phyloP scores from a whole-genome alignment of 2,888 invertebrate species.

The Sturmia bella region DNA sequence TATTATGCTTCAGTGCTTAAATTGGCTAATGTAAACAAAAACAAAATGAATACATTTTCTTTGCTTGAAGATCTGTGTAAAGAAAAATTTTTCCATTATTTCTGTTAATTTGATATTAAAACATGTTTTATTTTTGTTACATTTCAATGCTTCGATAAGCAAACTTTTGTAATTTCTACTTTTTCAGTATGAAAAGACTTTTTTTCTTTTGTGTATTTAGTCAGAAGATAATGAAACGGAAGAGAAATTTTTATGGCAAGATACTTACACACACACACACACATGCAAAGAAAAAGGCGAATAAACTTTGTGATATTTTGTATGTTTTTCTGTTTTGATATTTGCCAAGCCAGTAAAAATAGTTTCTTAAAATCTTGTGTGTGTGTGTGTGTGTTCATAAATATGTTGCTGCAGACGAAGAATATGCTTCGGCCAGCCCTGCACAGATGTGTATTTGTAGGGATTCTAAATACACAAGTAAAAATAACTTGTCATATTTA shows the following conservation, averaged over 20 bases:
- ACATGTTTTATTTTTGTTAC: conserved; percentile 40
- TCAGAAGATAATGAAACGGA: conserved; percentile 54
- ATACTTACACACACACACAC: too few species aligned
- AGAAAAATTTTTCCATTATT: conserved; percentile 8
- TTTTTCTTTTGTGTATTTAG: neutral
- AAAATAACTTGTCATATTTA: conserved; percentile 67
- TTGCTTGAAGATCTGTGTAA: conserved; percentile 26
- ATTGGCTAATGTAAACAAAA: conserved; percentile 45
- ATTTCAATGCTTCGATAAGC: conserved; percentile 64
- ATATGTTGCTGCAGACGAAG: neutral
- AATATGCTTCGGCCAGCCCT: too few species aligned
- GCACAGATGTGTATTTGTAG: conserved; percentile 41
- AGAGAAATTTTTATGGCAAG: conserved; percentile 42
- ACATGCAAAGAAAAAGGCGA: conserved; percentile 60
- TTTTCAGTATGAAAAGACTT: conserved; percentile 15
- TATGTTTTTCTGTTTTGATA: neutral
- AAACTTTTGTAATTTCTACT: conserved; percentile 51
- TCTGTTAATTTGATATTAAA: conserved; percentile 57
- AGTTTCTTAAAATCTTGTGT: conserved; percentile 30
- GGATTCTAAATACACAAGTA: conserved; percentile 59
- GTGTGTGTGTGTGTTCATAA: neutral
- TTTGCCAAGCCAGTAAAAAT: conserved; percentile 31
- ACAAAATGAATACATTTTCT: conserved; percentile 31
- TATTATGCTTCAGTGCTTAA: conserved; percentile 55
- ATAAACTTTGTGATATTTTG: conserved; percentile 53